Base-by-base conservation (phyloP, 2,113 vertebrate genomes). In the Nicator chloris region DNA sequence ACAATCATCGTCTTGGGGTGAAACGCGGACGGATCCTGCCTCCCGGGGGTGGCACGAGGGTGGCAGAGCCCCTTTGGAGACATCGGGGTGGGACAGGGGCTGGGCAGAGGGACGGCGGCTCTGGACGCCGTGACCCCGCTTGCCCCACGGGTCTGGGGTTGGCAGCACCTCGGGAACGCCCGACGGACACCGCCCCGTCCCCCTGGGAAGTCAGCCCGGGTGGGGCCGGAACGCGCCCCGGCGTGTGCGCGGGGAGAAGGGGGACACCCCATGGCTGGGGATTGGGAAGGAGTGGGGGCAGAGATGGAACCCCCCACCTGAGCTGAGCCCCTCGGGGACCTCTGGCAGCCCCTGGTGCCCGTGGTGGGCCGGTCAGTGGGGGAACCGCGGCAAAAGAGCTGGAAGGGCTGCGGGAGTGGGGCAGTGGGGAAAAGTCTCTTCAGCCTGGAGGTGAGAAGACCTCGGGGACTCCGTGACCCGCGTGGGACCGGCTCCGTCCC, bases 91-190 rank as follows among this genome's bases (percentile, higher is more conserved):
- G 27, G 17, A 12, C 22, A 4, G 42, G 86, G 49, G 57, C 21
- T 30, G 77, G 49, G n/a, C n/a, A 6, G 10, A 17, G 56, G 24
- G 2, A 1, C 0, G 7, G 28, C 33, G 23, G 18, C 23, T 57
- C 5, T 2, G 51, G 49, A 4, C 40, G 71, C 71, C 4, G 0
- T 11, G 71, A 21, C 21, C 39, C 26, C 19, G 0, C 37, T 51
- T 0, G 3, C 8, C 10, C 63, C 35, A 0, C 4, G 45, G 86
- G 7, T 44, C 9, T 0, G 4, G 77, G 30, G 7, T 7, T 0
- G 14, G 63, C 49, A n/a, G 44, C 57, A 3, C 4, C 65, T 19
- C 8, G 1, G 40, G 16, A 51, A 28, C 27, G 44, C 54, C 28
- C 4, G 0, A 20, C 10, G 69, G 17, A 21, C 54, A 7, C 21